A percentile compares a stretch with the other conserved stretches of the same genome.
Conservation (phyloP, 2,113 vertebrate species). For the Callocephalon fimbriatum region DNA sequence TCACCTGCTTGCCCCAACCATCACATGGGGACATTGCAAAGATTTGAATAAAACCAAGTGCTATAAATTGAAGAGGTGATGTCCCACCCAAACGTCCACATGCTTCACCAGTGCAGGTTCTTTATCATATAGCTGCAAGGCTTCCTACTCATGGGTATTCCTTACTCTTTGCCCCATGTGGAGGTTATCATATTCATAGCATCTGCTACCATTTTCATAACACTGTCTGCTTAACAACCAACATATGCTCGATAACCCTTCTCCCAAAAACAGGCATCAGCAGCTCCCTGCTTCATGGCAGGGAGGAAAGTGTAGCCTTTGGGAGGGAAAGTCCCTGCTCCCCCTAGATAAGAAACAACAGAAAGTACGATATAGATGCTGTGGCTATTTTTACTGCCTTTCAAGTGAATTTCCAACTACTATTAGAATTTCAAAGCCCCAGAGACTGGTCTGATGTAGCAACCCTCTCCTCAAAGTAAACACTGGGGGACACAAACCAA, state of each 20-base stretch:
- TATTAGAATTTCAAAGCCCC: neutral
- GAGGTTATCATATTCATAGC: neutral
- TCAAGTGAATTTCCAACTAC: neutral
- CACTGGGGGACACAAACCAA: neutral
- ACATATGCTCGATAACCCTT: neutral
- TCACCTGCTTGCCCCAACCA: neutral
- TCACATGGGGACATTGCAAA: conserved; percentile 35
- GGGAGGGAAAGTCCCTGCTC: neutral
- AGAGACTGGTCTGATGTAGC: neutral
- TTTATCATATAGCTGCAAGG: neutral
- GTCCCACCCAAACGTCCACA: conserved; percentile 1
- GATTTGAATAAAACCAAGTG: conserved; percentile 58
- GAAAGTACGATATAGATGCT: neutral
- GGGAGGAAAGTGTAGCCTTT: neutral
- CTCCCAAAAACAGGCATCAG: neutral
- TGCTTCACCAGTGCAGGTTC: neutral
- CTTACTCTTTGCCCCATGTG: neutral
- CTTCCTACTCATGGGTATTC: neutral
- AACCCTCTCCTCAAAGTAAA: neutral
- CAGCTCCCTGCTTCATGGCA: neutral
- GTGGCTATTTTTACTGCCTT: neutral
- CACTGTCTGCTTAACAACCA: neutral
- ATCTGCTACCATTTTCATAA: neutral
- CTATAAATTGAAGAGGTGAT: conserved; percentile 74
- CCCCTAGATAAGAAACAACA: neutral